Evolutionary conservation across 35 echinoderm and acorn worm genomes (phyloP), one percentile per base, ranked within the genome.

Genomic region (Lytechinus pictus): DNA sequence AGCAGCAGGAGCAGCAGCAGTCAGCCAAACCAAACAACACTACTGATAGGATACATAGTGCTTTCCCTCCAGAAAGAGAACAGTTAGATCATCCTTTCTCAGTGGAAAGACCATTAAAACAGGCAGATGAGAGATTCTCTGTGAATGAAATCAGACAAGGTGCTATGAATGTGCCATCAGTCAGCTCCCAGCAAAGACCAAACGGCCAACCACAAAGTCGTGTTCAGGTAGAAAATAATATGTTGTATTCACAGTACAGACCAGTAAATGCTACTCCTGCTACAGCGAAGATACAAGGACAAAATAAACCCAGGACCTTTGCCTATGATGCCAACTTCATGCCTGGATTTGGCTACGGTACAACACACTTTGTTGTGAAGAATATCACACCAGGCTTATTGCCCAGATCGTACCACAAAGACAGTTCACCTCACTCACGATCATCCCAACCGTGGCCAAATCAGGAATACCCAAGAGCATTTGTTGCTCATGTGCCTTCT

Each of bases 331-430:
- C 88, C 33, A 90, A 54, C 13, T 90, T 90, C 11, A 21, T 33
- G 5, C 88, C 88, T 5, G 88, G 29, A 14, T 90, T 90, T 90
- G 88, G 88, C 8, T 14, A 52, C 10, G 16, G 16, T 29, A 10
- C 88, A 13, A 44, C 52, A 6, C 29, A 90, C 29, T 90, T 90
- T 33, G 33, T 54, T 21, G 52, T 52, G 28, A 54, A 10, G 52
- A 90, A 90, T 90, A 90, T 90, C 27, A 52, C 88, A 3, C 28
- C 88, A 90, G 88, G 88, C 24, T 9, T 90, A 33, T 52, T 90
- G 88, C 88, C 88, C 4, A 90, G 88, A 21, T 21, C 66, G n/a
- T 79, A 79, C n/a, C 66, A 8, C 66, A 79, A 79, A 79, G 66
- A 79, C 19, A 16, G 66, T 79, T 24, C 19, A 79, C 19, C 66